Evolutionary conservation across 2,113 vertebrate genomes (phyloP), one percentile per base, ranked within the genome.

Genomic region (Eubucco bourcierii): DNA sequence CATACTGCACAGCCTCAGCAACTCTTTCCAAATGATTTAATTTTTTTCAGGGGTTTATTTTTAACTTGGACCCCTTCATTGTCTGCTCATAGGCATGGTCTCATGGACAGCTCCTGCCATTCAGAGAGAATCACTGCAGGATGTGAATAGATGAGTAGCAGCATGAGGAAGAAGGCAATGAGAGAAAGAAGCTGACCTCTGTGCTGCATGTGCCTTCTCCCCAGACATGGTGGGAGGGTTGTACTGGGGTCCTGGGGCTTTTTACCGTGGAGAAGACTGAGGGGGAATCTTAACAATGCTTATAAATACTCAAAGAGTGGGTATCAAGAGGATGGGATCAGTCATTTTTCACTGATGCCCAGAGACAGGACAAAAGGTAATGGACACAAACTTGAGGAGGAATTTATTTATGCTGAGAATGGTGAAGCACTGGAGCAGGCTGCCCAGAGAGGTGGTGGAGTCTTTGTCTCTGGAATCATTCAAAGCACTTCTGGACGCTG

Each of bases 151-250:
- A 39, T 46, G 18, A 58, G 8, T 0, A 5, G 52, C 72, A 75
- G n/a, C 1, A 2, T 0, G 9, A 9, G 29, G 21, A 87, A 24
- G 47, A 78, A 70, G 12, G n/a, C 1, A 1, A n/a, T 1, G 5
- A 29, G 25, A 70, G 12, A 7, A 71, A 59, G 67, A 66, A 87
- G 28, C 8, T 3, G 4, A 14, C 46, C 53, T 8, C 77, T 19
- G 10, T 60, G 53, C 41, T 67, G 10, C 23, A 7, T 41, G 46
- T 2, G 1, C 33, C 39, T 71, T 66, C 27, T 79, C 59, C 21
- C 34, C 31, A 44, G 3, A 10, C 1, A 7, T 0, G 7, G 37
- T 0, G 10, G 68, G 5, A 16, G 11, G 3, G 1, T 11, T 88
- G 39, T 7, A 10, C 28, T 68, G 84, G 28, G 72, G 20, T 52